These are phyloP conservation scores for Teleogryllus occipitalis DNA, from an alignment of 1,140 invertebrate species.

Conservation along the genomic window DNA sequence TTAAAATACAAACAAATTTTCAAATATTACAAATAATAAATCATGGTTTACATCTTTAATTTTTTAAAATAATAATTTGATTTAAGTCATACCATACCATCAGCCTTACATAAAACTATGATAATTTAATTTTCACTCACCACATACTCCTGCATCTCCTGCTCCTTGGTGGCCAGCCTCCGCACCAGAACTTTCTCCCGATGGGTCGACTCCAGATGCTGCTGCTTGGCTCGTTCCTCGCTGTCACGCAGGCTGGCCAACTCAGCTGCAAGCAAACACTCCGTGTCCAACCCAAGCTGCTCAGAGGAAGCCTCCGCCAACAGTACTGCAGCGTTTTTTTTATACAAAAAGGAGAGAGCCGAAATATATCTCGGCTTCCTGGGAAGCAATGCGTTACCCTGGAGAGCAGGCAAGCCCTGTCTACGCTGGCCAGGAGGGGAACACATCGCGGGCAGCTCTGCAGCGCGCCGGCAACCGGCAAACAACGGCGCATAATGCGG, in stretches of 20 bases:
- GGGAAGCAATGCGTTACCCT: conserved; percentile 10
- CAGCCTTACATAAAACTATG: too few species aligned
- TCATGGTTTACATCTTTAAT: too few species aligned
- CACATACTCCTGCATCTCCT: conserved; percentile 92
- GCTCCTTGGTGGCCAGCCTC: conserved; percentile 85
- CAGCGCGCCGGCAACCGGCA: conserved; percentile 13
- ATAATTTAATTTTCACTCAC: conserved; percentile 48
- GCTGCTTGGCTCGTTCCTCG: conserved; percentile 72
- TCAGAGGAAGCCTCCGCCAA: neutral
- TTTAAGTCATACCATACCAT: too few species aligned
- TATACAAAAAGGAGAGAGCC: neutral
- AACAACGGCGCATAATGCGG: neutral
- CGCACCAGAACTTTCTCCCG: conserved; percentile 87
- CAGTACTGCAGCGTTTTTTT: neutral
- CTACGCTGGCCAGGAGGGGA: conserved; percentile 14
- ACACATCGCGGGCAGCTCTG: conserved; percentile 10
- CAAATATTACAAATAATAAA: too few species aligned
- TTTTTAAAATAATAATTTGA: too few species aligned
- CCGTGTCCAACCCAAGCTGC: neutral
- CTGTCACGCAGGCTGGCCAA: conserved; percentile 64
- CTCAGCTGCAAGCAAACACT: conserved; percentile 51
- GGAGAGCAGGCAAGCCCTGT: neutral
- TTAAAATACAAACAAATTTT: too few species aligned
- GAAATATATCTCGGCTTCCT: neutral
- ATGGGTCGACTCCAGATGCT: conserved; percentile 74